A percentile compares a stretch with the other conserved stretches of the same genome.
Conservation (phyloP, 2,797 vertebrate genomes). For the Philypnodon macrostomus region DNA sequence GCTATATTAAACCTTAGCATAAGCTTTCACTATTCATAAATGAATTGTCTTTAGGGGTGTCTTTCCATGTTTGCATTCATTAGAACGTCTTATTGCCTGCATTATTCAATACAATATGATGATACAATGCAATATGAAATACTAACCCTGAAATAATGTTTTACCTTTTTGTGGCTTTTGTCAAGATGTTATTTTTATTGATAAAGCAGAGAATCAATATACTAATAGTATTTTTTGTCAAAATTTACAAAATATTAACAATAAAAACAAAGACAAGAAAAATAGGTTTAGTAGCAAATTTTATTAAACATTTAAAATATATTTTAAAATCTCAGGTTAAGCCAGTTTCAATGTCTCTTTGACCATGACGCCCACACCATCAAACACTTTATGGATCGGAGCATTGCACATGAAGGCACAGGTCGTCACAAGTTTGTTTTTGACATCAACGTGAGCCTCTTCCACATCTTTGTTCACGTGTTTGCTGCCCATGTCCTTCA, state of each 20-base stretch:
- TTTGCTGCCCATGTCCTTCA: constrained; percentile 82
- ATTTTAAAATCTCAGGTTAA: constrained; percentile 37
- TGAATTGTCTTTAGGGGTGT: too few relatives aligned
- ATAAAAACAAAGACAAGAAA: neutral
- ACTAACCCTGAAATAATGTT: too few relatives aligned
- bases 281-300: neutral
- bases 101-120: too few relatives aligned
- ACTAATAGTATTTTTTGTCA: too few relatives aligned
- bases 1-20: too few relatives aligned
- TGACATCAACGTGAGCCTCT: constrained; percentile 78
- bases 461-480: constrained; percentile 80
- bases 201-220: too few relatives aligned
- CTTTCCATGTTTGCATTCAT: too few relatives aligned
- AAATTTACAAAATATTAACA: neutral
- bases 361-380: constrained; percentile 83
- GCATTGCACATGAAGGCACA: constrained; percentile 87
- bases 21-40: too few relatives aligned
- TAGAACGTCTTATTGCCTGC: too few relatives aligned
- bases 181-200: too few relatives aligned
- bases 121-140: too few relatives aligned
- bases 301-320: constrained; percentile 22
- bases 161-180: too few relatives aligned
- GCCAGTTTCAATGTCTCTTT: constrained; percentile 78
- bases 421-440: constrained; percentile 84
- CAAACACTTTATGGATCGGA: constrained; percentile 79